Evolutionary conservation across 2,888 invertebrate genomes (phyloP), one percentile per base, ranked within the genome.

Genomic region (Dasypogon diadema): DNA sequence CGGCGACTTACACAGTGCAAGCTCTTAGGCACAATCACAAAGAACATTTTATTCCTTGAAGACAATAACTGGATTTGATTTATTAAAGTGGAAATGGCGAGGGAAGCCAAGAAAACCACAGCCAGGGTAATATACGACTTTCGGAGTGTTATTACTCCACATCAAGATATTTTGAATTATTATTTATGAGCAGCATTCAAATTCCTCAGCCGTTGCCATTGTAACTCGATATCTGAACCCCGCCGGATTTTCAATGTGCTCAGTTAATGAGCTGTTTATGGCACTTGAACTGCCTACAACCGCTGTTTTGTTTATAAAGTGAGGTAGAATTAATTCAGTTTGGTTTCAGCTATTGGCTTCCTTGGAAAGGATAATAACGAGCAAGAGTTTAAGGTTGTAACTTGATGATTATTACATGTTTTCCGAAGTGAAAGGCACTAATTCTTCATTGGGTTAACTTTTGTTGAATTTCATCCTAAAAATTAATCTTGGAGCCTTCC

Each of bases 61-160:
- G 77, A 77, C 77, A 77, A 77, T 77, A 75, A 77, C 75, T 75
- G 60, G 75, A 63, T 77, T 77, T 77, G 77, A 77, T 77, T 77
- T 77, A 77, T 77, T 77, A 75, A 77, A 60, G 72, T 56, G 72
- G 63, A 55, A 60, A 46, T 56, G 58, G 37, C 68, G 54, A 30
- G 37, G 60, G 74, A 60, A 68, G 76, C 55, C 42, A 26, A 48
- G 60, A 18, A 22, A 68, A 48, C 14, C 22, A 21, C 70, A 70
- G 51, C 74, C 70, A 63, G n/a, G 51, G 48, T 77, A 74, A 77
- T 77, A 68, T 77, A 77, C 58, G 77, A 75, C 56, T 46, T 60
- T 51, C 74, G 34, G 68, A 75, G 77, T 77, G 77, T 77, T 77
- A 77, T 77, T 77, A 77, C 72, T 75, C 73, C 77, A 75, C 77